Percentiles rank a stretch among this genome's conserved stretches.
These are phyloP conservation scores for Netta rufina DNA, from an alignment of 2,797 vertebrate species.

Conservation along the genomic window DNA sequence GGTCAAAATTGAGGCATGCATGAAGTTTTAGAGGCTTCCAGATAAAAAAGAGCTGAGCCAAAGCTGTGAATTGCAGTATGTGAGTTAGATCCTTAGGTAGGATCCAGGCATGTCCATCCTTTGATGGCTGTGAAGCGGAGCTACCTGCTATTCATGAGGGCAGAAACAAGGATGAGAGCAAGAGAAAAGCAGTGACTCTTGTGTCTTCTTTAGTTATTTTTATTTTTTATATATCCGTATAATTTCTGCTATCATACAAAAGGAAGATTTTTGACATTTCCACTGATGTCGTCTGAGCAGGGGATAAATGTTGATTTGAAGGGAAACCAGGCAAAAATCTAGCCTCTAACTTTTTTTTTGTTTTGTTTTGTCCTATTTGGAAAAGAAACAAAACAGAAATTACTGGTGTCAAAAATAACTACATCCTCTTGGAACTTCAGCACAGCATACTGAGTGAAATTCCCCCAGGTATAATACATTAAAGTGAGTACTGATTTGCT, in stretches of 20 bases:
- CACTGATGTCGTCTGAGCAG: background rate
- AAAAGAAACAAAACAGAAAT: slow-evolving; percentile 41
- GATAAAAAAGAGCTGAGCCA: background rate
- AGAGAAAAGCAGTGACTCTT: background rate
- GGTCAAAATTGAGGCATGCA: background rate
- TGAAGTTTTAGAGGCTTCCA: background rate
- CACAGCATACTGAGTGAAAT: background rate
- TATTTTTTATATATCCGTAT: background rate
- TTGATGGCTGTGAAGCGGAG: background rate
- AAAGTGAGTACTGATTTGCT: slow-evolving; percentile 9
- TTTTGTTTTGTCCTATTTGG: slow-evolving; percentile 1
- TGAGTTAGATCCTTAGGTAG: background rate
- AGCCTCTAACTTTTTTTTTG: background rate
- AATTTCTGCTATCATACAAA: background rate
- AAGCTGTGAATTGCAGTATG: background rate
- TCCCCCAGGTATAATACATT: slow-evolving; percentile 35
- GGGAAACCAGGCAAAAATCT: slow-evolving; percentile 24
- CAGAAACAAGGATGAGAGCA: background rate
- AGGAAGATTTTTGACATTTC: background rate
- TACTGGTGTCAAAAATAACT: slow-evolving; percentile 26
- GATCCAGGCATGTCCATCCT: background rate
- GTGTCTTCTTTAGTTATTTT: background rate
- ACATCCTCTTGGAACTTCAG: slow-evolving; percentile 40
- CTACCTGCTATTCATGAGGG: background rate
- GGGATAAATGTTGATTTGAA: background rate